phyloP scores from a whole-genome alignment of 2,113 vertebrate genomes.

The Capreolus pygargus region DNA sequence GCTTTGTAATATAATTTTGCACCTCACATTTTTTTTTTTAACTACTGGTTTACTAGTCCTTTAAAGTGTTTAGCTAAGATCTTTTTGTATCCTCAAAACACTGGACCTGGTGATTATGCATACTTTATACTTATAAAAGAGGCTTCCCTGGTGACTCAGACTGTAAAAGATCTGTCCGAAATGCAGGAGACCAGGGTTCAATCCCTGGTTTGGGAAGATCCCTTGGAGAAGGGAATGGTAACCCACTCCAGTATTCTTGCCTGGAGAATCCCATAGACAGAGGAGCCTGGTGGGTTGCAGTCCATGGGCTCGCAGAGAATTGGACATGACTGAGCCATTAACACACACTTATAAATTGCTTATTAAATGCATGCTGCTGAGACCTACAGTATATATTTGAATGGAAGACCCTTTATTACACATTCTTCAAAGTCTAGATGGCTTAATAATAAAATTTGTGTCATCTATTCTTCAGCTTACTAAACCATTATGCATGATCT shows the following conservation, averaged over 20 bases:
- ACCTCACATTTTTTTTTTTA: neutral
- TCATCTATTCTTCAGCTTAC: constrained; percentile 31
- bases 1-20: constrained; percentile 5
- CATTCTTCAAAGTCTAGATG: neutral
- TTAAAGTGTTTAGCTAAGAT: constrained; percentile 7
- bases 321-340: neutral
- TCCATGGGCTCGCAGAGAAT: neutral
- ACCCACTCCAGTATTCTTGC: neutral
- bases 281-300: neutral
- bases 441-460: constrained; percentile 35
- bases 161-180: neutral
- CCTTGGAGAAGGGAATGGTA: neutral
- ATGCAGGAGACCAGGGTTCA: neutral
- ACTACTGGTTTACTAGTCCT: neutral
- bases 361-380: constrained; percentile 27
- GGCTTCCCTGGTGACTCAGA: neutral
- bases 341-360: constrained; percentile 14
- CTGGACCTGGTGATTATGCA: constrained; percentile 3
- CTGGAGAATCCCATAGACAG: neutral
- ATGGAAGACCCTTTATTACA: neutral
- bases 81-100: neutral
- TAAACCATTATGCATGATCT: neutral
- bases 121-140: constrained; percentile 10
- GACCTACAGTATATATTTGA: constrained; percentile 25
- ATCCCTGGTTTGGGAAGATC: neutral